phyloP scores from a whole-genome alignment of 2,797 vertebrate species.

The Columba guinea region DNA sequence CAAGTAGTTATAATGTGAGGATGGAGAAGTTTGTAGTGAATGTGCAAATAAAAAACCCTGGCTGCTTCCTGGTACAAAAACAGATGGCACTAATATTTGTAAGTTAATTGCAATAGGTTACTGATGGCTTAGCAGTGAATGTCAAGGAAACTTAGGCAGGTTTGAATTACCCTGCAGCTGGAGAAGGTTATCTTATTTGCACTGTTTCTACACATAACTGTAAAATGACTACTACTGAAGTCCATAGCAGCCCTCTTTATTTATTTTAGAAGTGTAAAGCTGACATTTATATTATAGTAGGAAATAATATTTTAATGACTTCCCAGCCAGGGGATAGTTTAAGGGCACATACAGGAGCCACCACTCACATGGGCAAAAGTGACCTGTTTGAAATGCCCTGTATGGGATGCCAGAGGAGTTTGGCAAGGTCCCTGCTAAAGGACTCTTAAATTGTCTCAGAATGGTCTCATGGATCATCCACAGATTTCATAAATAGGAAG shows the following conservation, averaged over 20 bases:
- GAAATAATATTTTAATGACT: constrained; percentile 25
- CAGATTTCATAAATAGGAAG: not conserved
- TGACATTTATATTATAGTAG: constrained; percentile 2
- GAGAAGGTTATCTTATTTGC: constrained; percentile 62
- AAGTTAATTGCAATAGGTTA: constrained; percentile 48
- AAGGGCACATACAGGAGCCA: not conserved
- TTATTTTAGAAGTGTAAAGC: constrained; percentile 50
- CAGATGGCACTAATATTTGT: constrained; percentile 45
- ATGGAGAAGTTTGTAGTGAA: not conserved
- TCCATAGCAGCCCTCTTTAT: not conserved
- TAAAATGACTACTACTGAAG: constrained; percentile 20
- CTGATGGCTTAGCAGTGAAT: not conserved
- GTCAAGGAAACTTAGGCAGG: constrained; percentile 3
- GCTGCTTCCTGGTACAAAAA: not conserved
- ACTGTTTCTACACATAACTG: constrained; percentile 8
- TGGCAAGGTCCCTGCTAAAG: not conserved
- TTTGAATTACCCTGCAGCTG: constrained; percentile 55
- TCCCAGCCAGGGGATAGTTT: not conserved
- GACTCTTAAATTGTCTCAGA: not conserved
- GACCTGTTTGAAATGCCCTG: not conserved
- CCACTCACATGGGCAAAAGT: not conserved
- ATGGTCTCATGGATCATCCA: not conserved
- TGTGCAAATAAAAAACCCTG: not conserved
- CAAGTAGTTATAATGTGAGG: not conserved
- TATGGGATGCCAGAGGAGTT: not conserved